A percentile compares a stretch with the other conserved stretches of the same genome.
phyloP scores from a whole-genome alignment of 2,888 invertebrate genomes.

The Phyllotreta striolata region DNA sequence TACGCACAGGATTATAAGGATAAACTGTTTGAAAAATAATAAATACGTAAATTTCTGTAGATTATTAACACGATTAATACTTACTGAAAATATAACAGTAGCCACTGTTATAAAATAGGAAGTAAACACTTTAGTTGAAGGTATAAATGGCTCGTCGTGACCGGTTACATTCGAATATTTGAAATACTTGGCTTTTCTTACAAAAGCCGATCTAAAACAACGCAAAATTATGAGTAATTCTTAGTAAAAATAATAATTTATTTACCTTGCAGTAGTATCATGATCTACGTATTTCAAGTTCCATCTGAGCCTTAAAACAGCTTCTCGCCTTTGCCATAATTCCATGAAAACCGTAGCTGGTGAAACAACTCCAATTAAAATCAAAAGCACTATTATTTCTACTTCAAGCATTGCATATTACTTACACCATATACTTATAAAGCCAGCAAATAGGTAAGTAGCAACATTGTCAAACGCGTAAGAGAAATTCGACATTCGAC shows the following conservation, averaged over 20 bases:
- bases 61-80: background rate
- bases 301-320: conserved; percentile 54
- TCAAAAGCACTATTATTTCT: background rate
- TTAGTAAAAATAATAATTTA: too few species aligned
- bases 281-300: conserved; percentile 48
- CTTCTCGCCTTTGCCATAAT: conserved; percentile 54
- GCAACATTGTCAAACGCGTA: conserved; percentile 47
- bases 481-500: conserved; percentile 40
- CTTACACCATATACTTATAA: conserved; percentile 59
- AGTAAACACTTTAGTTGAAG: conserved; percentile 17
- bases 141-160: conserved; percentile 37
- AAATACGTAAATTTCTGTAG: too few species aligned
- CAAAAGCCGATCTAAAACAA: conserved; percentile 42
- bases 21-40: background rate
- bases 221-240: background rate
- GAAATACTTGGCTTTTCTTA: conserved; percentile 30
- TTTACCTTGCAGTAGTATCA: conserved; percentile 46
- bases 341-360: conserved; percentile 55
- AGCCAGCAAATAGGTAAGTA: conserved; percentile 43
- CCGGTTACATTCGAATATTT: conserved; percentile 35
- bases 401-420: conserved; percentile 11
- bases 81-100: conserved; percentile 35
- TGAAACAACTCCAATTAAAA: conserved; percentile 7
- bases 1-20: conserved; percentile 44
- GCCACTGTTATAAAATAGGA: conserved; percentile 37